These are phyloP conservation scores for Rhodeus uyekii DNA, from an alignment of 2,797 vertebrate species.

Conservation along the genomic window DNA sequence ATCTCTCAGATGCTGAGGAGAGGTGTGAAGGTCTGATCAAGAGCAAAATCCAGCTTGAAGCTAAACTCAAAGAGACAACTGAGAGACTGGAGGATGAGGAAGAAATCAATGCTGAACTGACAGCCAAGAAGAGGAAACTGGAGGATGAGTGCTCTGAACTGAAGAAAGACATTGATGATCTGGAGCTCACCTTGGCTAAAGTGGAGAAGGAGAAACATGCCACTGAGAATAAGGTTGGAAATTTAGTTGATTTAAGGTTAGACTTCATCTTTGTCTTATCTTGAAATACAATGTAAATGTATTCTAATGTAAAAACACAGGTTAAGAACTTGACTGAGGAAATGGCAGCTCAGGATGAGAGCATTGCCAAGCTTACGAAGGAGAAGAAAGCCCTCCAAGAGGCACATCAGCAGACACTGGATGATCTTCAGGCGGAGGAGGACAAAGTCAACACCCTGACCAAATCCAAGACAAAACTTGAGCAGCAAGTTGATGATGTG, in stretches of 20 bases:
- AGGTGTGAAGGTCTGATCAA: constrained; percentile 88
- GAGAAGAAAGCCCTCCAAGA: constrained; percentile 75
- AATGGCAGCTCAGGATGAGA: constrained; percentile 74
- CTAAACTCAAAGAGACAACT: constrained; percentile 84
- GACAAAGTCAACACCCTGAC: constrained; percentile 83
- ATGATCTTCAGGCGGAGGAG: constrained; percentile 78
- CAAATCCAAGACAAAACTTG: constrained; percentile 85
- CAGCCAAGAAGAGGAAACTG: constrained; percentile 84
- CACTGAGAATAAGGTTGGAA: constrained; percentile 87
- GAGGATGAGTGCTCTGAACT: constrained; percentile 88
- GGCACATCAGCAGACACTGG: constrained; percentile 71
- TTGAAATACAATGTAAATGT: no score
- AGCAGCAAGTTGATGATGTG: constrained; percentile 83
- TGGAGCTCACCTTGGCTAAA: constrained; percentile 66
- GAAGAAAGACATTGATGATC: constrained; percentile 88
- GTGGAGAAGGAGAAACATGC: constrained; percentile 86
- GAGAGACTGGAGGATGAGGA: constrained; percentile 85
- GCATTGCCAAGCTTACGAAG: constrained; percentile 71
- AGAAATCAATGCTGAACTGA: constrained; percentile 82
- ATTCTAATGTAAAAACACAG: constrained; percentile 43
- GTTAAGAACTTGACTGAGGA: constrained; percentile 77
- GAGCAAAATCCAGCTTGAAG: constrained; percentile 87
- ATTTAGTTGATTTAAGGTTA: background rate
- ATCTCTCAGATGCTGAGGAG: constrained; percentile 84
- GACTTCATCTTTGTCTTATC: background rate